Evolutionary conservation across 2,888 invertebrate species (phyloP), one percentile per base, ranked within the genome.

Genomic region (Nezara viridula): DNA sequence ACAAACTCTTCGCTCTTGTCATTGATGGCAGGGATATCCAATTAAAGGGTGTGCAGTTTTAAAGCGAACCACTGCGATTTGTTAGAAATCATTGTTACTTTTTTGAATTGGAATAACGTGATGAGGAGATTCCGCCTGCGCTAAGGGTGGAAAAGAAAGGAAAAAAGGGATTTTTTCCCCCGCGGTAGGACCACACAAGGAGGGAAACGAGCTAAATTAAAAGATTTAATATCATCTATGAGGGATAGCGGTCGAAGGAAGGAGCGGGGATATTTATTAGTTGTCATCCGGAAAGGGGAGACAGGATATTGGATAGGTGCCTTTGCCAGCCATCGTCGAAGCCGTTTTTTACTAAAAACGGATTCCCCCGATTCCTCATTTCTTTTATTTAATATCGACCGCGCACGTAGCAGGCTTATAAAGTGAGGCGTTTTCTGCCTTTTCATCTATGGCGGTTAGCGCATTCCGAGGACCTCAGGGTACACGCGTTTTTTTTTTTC

Each of bases 281-380:
- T 81, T 81, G 81, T 81, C 81, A 81, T 81, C 81, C 44, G 81
- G 44, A 81, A 81, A 44, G 81, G 81, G 81, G 81, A 81, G 81
- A 81, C 40, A n/a, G 81, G 81, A 81, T 81, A 81, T 81, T 81
- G 81, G 81, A 81, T 81, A 81, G 81, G 81, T 81, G 81, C 40
- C 81, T 81, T 81, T 44, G 40, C 44, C 81, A 40, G 19, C 21
- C 2, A 21, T 77, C 37, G 14, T 27, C n/a, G 81, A 3, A 0
- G 44, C 24, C 81, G 40, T 44, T 81, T 81, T 81, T 81, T 81
- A 81, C 81, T 81, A 44, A 40, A 40, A 81, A 81, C 44, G 81
- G 81, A 81, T 44, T 81, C 81, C 37, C 40, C 40, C 19, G 44
- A 81, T 81, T 81, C 81, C 44, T 44, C 40, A 81, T 81, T 81